Conservation (phyloP, 2,888 invertebrate genomes). For the Petrophora chlorosata region DNA sequence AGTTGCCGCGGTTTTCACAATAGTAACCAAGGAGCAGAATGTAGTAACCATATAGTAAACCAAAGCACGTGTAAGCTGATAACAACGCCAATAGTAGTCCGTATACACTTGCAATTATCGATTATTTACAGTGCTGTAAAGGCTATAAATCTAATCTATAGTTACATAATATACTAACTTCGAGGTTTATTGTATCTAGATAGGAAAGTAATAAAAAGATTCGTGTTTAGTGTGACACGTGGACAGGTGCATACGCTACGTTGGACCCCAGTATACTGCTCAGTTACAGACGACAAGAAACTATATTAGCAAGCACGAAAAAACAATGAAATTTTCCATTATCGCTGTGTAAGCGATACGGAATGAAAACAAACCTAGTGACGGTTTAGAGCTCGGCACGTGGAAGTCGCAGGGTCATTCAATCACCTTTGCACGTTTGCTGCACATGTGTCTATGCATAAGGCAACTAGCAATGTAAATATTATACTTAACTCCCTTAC, state of each 20-base stretch:
- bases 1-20: constrained; percentile 36
- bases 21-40: constrained; percentile 40
- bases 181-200: constrained; percentile 18
- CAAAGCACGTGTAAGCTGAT: constrained; percentile 66
- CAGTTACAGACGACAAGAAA: constrained; percentile 65
- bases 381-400: constrained; percentile 52
- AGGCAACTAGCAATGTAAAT: not conserved
- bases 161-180: constrained; percentile 55
- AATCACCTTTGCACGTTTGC: constrained; percentile 42
- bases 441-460: constrained; percentile 17
- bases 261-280: constrained; percentile 41
- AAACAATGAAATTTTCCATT: constrained; percentile 69
- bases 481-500: not conserved
- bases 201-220: constrained; percentile 41
- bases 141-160: constrained; percentile 55
- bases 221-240: constrained; percentile 57
- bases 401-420: constrained; percentile 47
- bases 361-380: constrained; percentile 58
- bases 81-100: constrained; percentile 51
- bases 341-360: constrained; percentile 53
- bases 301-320: constrained; percentile 66
- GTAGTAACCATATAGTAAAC: constrained; percentile 55
- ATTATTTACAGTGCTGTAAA: constrained; percentile 61
- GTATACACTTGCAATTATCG: constrained; percentile 51
- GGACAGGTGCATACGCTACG: constrained; percentile 39